Percentiles rank a stretch among this genome's conserved stretches.
These are phyloP conservation scores for Cochlearius cochlearius DNA, from an alignment of 2,113 vertebrate species.

Conservation along the genomic window DNA sequence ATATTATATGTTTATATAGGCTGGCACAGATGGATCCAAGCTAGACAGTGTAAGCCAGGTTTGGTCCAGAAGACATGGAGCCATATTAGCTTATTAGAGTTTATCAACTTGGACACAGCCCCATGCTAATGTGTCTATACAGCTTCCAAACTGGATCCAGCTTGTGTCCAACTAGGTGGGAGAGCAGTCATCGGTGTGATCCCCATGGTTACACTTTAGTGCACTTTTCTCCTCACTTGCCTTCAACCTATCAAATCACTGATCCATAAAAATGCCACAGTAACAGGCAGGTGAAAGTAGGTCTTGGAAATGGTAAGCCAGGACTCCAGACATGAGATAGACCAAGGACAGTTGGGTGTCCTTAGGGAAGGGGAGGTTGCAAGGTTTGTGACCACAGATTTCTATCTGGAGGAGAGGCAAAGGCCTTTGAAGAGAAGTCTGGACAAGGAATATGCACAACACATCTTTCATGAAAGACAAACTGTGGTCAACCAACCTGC, in stretches of 20 bases:
- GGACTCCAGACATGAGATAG: neutral
- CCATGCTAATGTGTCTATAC: neutral
- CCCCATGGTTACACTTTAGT: too few relatives aligned
- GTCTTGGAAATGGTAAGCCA: neutral
- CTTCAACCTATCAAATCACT: neutral
- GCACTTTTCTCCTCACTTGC: neutral
- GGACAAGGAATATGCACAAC: neutral
- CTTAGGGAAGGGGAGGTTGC: neutral
- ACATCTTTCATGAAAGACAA: neutral
- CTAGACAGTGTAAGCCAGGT: accelerated
- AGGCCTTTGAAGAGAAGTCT: neutral
- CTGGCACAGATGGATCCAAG: neutral
- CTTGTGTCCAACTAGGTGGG: neutral
- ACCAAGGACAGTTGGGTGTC: neutral
- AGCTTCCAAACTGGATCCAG: neutral
- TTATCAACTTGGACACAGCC: neutral
- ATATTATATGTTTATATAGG: neutral
- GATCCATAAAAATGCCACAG: neutral
- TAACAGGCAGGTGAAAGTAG: neutral
- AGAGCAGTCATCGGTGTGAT: neutral
- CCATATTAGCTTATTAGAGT: neutral
- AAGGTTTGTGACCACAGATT: neutral
- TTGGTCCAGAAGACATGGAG: neutral
- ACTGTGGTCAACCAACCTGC: neutral
- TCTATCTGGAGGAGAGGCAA: neutral